Base-by-base conservation (phyloP, 1,140 invertebrate genomes). In the Drosophila repletoides region DNA sequence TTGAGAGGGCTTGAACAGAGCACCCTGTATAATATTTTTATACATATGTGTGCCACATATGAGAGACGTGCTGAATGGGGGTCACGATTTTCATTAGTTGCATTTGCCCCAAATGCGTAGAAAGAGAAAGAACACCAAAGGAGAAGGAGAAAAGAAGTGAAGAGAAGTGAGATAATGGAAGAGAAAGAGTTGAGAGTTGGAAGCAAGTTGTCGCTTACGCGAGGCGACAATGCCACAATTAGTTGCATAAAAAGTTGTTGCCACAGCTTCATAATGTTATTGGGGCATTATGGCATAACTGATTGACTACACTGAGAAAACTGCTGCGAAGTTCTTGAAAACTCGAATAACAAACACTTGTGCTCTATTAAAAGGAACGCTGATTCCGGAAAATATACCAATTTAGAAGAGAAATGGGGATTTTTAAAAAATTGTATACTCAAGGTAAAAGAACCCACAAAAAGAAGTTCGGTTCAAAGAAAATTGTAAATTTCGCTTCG, bases 81-180 rank as follows among this genome's bases (percentile, higher is more conserved):
- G 81, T 89, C 87, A 89, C 87, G 87, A 88, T 87, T 89, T 87
- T 89, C 87, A 89, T 89, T 88, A 88, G 81, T 87, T 80, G 67
- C 63, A 74, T 71, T 83, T 72, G 58, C 51, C 36, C 33, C 52
- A 76, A 51, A 55, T 69, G 69, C 24, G 56, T 64, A 51, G 26
- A 15, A 14, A 53, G 28, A 29, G 5, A 7, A 34, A 36, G 22
- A 9, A 9, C n/a, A n/a, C n/a, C n/a, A n/a, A n/a, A n/a, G n/a
- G n/a, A 34, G 14, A 24, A 9, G 28, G 7, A 14, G n/a, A 34
- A 0, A 34, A 6, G 3, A 7, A 17, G n/a, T 12, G n/a, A 34
- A 12, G 17, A 49, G 17, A 49, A n/a, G n/a, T n/a, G 5, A 22
- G 2, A 22, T 17, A 34, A 5, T 21, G 0, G 3, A 15, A 4